Evolutionary conservation across 2,113 vertebrate genomes (phyloP), one percentile per base, ranked within the genome.

Genomic region (Dasypus novemcinctus): DNA sequence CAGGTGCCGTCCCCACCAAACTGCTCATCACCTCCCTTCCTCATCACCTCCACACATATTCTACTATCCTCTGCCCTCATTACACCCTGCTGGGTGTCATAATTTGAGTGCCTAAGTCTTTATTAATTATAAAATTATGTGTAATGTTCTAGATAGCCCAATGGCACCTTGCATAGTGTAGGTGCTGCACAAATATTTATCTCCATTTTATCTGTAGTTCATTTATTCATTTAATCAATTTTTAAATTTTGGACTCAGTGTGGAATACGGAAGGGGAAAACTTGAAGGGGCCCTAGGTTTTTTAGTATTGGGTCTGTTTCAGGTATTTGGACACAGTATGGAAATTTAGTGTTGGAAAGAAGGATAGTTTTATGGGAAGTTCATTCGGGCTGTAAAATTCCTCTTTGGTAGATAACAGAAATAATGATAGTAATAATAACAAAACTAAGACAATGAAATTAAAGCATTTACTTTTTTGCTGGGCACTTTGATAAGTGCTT

Each of bases 181-280:
- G 69, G 1, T 25, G 21, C 71, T 72, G 91, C 63, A 46, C 36
- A 68, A n/a, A 74, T 59, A 64, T 27, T 49, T 31, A 25, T 84
- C 69, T 74, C 71, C 18, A 31, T 72, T 87, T 66, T 84, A 29
- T 87, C 46, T 57, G 18, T 49, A 79, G 29, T 9, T 66, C 46
- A 74, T 52, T 61, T 43, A 75, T 41, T 90, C n/a, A 57, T 69
- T 93, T 43, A 59, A 31, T 93, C 87, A 91, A 23, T 87, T 52
- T 52, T 52, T 52, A 52, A 82, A 83, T 43, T 61, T 81, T 82
- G 14, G 25, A 17, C 36, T 78, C 21, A 11, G 4, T 11, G 5
- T 75, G 12, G n/a, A 66, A 29, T 63, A 64, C 7, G 11, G 72
- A 84, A 36, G 57, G 61, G 31, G 66, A 69, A 38, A 49, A n/a